phyloP scores from a whole-genome alignment of 2,797 vertebrate genomes.

The Crenichthys baileyi region DNA sequence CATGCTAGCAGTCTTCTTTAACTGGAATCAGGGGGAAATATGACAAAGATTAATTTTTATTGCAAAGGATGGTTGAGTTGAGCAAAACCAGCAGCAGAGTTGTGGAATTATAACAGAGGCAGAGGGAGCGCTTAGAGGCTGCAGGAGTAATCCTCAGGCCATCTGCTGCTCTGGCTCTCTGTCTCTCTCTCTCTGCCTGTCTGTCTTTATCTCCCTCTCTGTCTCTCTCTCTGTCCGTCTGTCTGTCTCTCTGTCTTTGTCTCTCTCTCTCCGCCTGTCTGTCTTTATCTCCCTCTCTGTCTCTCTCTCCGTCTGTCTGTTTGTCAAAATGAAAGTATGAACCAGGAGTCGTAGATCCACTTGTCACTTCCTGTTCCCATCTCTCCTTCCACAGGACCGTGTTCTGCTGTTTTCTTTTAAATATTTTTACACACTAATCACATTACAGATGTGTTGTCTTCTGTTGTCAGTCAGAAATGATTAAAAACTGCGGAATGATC shows the following conservation, averaged over 20 bases:
- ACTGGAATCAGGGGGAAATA: background rate
- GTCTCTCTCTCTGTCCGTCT: too few species aligned
- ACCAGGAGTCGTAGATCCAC: slow-evolving; percentile 8
- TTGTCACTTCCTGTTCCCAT: slow-evolving; percentile 58
- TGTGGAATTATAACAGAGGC: slow-evolving; percentile 68
- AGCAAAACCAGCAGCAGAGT: slow-evolving; percentile 37
- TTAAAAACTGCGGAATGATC: too few species aligned
- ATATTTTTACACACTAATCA: too few species aligned
- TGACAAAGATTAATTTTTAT: background rate
- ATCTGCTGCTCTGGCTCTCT: slow-evolving; percentile 74
- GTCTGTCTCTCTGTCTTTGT: background rate
- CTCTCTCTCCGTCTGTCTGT: too few species aligned
- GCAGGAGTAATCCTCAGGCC: slow-evolving; percentile 80
- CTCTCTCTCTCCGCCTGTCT: background rate
- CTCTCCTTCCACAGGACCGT: slow-evolving; percentile 7
- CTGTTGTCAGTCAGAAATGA: too few species aligned
- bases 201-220: too few species aligned
- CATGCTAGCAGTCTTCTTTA: too few species aligned
- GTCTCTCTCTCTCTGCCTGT: background rate
- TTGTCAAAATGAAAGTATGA: too few species aligned
- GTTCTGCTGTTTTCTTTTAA: background rate
- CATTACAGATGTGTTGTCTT: too few species aligned
- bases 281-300: slow-evolving; percentile 32
- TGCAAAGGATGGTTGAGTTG: slow-evolving; percentile 21
- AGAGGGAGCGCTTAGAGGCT: slow-evolving; percentile 71